Base-by-base conservation (phyloP, 2,113 vertebrate genomes). In the Dascyllus trimaculatus region DNA sequence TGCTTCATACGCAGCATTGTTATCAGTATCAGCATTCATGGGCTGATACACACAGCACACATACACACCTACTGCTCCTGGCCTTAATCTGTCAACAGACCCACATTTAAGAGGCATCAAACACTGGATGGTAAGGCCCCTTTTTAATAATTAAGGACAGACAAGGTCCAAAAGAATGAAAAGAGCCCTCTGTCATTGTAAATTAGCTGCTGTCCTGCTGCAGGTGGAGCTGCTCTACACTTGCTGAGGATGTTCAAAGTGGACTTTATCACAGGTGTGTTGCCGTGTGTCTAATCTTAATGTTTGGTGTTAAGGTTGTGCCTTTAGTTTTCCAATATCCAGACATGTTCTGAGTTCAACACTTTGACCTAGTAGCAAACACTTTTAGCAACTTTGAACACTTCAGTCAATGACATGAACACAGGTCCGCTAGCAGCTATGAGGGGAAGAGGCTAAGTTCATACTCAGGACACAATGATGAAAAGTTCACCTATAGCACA, bases 111-210 rank as follows among this genome's bases (percentile, higher is more conserved):
- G 89, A 96, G 91, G 91, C 95, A 94, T 96, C 95, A 96, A 93
- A 94, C 94, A 85, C 66, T 92, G 94, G 94, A 93, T 93, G 77
- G 25, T 81, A 82, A 84, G 93, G 92, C 93, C 91, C 89, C 92
- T 92, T 95, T 82, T 95, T 94, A 97, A 96, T 97, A 96, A 96
- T 97, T 96, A 96, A 96, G 95, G 92, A 93, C 92, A 95, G 95
- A 93, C 91, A 84, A 85, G 94, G 89, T 90, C 93, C 82, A 9
- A 62, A 77, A 82, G 89, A 94, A 96, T 96, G 93, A 96, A 96
- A 96, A 96, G 88, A 64, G 65, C 60, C 91, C 85, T 86, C 94
- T 96, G 95, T 96, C 96, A 90, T 81, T 95, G 91, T 84, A 95
- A 94, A 96, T 97, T 92, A 96, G 88, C 81, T 94, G 92, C 91